A percentile compares a stretch with the other conserved stretches of the same genome.
Evolutionary conservation across 2,888 invertebrate genomes (phyloP).

Genomic region (Drosophila algonquin): DNA sequence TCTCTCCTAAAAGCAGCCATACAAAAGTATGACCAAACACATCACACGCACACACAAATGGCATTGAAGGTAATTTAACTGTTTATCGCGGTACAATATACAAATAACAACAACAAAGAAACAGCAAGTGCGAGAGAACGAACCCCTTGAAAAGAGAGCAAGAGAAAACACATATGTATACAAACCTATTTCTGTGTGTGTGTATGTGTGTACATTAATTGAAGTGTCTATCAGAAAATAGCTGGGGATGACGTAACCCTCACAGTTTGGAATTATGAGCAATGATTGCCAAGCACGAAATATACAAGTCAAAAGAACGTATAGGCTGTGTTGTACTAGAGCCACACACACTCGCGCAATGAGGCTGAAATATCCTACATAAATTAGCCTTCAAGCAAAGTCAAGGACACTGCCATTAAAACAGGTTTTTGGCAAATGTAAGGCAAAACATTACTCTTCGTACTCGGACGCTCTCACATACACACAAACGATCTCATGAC

Average conservation of each 20-base stretch:
- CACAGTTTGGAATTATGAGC: constrained; percentile 67
- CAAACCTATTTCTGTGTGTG: constrained; percentile 43
- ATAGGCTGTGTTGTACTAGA: not conserved
- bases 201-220: constrained; percentile 68
- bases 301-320: not conserved
- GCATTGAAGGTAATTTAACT: constrained; percentile 68
- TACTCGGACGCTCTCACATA: constrained; percentile 32
- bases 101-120: constrained; percentile 67
- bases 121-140: constrained; percentile 23
- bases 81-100: constrained; percentile 65
- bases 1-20: constrained; percentile 56
- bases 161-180: too few relatives aligned
- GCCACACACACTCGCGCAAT: not conserved
- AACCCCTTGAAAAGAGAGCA: constrained; percentile 24
- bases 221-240: constrained; percentile 80
- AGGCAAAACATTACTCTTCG: constrained; percentile 28
- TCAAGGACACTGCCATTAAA: constrained; percentile 66
- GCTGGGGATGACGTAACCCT: constrained; percentile 78
- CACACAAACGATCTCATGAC: constrained; percentile 32
- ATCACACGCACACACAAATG: constrained; percentile 27
- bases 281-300: constrained; percentile 41
- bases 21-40: constrained; percentile 49
- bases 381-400: constrained; percentile 42
- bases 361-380: constrained; percentile 19
- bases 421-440: constrained; percentile 41